Conservation (phyloP, 1,140 invertebrate species). For the Drosophila aff. region DNA sequence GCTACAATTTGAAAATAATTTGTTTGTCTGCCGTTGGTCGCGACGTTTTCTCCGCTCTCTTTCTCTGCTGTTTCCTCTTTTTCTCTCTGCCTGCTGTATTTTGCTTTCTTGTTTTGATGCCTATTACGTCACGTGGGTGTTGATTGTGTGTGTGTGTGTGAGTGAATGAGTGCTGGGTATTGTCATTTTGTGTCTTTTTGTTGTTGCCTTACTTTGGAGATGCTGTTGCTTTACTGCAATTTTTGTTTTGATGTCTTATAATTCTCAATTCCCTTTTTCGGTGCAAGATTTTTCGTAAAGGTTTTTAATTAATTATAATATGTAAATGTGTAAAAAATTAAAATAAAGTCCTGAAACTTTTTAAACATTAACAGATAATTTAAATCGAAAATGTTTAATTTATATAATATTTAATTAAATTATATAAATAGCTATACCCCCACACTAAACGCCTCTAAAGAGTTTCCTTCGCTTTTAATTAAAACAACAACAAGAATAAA, state of each 20-base stretch:
- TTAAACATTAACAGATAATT: too few relatives aligned
- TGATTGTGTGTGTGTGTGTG: conserved; percentile 19
- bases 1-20: conserved; percentile 74
- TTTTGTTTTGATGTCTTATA: not conserved
- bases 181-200: conserved; percentile 27
- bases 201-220: conserved; percentile 1
- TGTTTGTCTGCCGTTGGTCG: conserved; percentile 65
- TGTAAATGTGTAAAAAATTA: not conserved
- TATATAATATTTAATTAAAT: not conserved
- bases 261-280: not conserved
- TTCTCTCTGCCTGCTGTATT: conserved; percentile 6
- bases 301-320: not conserved
- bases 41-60: conserved; percentile 24
- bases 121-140: conserved; percentile 66
- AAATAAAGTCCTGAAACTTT: not conserved
- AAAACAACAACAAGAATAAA: not conserved
- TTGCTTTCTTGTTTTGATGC: conserved; percentile 46
- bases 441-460: not conserved
- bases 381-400: not conserved
- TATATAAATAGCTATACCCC: not conserved
- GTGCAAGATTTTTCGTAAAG: not conserved
- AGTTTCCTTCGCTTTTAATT: conserved; percentile 7
- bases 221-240: conserved; percentile 3
- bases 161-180: conserved; percentile 16
- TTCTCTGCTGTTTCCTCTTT: conserved; percentile 1